Percentiles rank a stretch among this genome's conserved stretches.
Conservation (phyloP, 2,888 invertebrate genomes). For the Drosophila atripex region DNA sequence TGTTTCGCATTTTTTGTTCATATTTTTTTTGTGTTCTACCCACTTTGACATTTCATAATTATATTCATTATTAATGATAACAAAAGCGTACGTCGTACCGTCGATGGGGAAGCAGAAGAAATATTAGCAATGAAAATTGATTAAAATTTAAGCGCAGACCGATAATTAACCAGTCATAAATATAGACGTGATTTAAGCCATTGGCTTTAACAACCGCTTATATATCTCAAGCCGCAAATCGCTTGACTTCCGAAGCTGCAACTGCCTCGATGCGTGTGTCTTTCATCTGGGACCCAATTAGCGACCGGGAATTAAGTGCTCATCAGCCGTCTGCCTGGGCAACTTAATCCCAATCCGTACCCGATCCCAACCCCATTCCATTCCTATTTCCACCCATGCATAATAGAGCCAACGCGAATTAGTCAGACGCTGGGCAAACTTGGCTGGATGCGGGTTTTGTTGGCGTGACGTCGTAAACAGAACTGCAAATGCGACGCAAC, state of each 20-base stretch:
- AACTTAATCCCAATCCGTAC: constrained; percentile 10
- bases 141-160: constrained; percentile 30
- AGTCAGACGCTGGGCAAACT: constrained; percentile 54
- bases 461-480: constrained; percentile 70
- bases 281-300: constrained; percentile 54
- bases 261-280: constrained; percentile 10
- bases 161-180: constrained; percentile 43
- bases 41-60: constrained; percentile 53
- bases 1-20: constrained; percentile 26
- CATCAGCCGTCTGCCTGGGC: constrained; percentile 52
- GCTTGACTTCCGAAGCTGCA: constrained; percentile 19
- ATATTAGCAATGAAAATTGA: constrained; percentile 38
- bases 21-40: constrained; percentile 1
- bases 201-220: constrained; percentile 2
- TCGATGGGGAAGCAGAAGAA: constrained; percentile 12
- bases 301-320: constrained; percentile 68
- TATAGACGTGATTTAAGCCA: constrained; percentile 38
- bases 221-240: constrained; percentile 3
- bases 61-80: constrained; percentile 54
- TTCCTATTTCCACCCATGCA: constrained; percentile 52
- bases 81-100: constrained; percentile 7
- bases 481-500: constrained; percentile 66
- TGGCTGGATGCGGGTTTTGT: constrained; percentile 37
- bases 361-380: constrained; percentile 3
- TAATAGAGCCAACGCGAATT: constrained; percentile 69